Evolutionary conservation across 2,888 invertebrate genomes (phyloP).

Genomic region (Leptogaster cylindrica): DNA sequence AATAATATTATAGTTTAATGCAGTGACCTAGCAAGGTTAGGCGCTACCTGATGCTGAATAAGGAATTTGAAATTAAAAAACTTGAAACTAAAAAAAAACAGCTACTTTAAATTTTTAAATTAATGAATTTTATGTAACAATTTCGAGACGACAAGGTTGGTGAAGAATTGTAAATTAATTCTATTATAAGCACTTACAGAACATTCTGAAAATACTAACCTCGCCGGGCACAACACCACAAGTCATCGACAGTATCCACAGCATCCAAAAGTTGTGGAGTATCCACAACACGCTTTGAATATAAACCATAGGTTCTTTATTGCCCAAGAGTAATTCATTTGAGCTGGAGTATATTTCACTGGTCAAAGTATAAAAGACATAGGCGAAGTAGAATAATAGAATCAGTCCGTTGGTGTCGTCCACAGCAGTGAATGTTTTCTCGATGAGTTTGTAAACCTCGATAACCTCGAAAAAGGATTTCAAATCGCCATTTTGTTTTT

Average conservation of each 20-base stretch:
- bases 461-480: slow-evolving; percentile 18
- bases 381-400: slow-evolving; percentile 14
- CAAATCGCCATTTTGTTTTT: slow-evolving; percentile 3
- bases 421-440: slow-evolving; percentile 6
- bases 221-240: slow-evolving; percentile 21
- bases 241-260: slow-evolving; percentile 14
- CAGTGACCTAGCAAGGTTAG: no score
- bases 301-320: background rate
- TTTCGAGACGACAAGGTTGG: no score
- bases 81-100: no score
- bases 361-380: slow-evolving; percentile 27
- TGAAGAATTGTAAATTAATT: background rate
- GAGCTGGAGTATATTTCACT: slow-evolving; percentile 10
- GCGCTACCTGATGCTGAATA: no score
- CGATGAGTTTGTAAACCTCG: slow-evolving; percentile 11
- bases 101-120: no score
- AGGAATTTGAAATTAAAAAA: no score
- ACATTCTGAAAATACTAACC: slow-evolving; percentile 19
- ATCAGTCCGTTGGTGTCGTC: slow-evolving; percentile 21
- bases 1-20: no score
- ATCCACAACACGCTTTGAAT: background rate
- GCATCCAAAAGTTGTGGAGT: slow-evolving; percentile 6
- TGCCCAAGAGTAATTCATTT: background rate
- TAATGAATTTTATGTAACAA: no score
- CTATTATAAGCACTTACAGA: background rate